phyloP scores from a whole-genome alignment of 2,888 invertebrate genomes.

The Crematogaster levior region DNA sequence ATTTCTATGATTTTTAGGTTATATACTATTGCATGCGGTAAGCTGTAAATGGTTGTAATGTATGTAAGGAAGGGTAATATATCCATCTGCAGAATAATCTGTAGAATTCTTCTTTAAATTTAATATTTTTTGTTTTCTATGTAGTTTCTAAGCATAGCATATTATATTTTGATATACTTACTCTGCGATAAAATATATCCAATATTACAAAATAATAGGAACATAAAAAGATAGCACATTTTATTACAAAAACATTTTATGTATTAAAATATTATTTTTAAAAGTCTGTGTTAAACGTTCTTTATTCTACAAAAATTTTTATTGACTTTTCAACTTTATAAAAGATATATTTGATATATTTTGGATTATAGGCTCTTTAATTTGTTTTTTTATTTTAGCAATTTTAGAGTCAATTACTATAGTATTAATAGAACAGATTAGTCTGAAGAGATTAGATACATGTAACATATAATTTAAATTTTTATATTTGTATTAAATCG shows the following conservation, averaged over 20 bases:
- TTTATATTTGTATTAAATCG: neutral
- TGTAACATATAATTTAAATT: neutral
- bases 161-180: neutral
- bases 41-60: neutral
- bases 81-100: neutral
- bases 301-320: neutral
- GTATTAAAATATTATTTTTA: neutral
- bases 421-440: neutral
- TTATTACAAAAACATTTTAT: neutral
- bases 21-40: conserved; percentile 54
- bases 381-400: neutral
- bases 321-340: neutral
- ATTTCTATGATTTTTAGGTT: conserved; percentile 77
- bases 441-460: too few relatives aligned
- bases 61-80: neutral
- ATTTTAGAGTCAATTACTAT: neutral
- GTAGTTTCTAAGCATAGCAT: neutral
- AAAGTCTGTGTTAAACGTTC: neutral
- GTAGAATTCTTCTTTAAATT: neutral
- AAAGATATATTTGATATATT: neutral
- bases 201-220: neutral
- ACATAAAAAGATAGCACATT: neutral
- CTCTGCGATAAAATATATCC: neutral
- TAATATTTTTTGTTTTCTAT: neutral
- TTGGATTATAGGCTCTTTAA: neutral